These are phyloP conservation scores for Gryllus bimaculatus DNA, from an alignment of 1,140 invertebrate genomes.

Conservation along the genomic window DNA sequence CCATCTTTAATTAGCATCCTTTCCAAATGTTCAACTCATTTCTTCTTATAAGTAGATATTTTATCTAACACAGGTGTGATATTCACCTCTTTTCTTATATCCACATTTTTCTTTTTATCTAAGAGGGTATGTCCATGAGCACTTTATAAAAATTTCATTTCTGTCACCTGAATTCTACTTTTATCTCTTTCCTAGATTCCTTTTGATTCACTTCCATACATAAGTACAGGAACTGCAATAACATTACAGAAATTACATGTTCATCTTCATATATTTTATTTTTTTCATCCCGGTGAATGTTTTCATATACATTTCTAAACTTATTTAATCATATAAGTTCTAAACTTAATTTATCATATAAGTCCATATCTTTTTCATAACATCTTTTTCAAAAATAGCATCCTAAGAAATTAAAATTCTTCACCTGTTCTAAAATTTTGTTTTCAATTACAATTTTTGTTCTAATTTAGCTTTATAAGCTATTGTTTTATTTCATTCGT, in stretches of 20 bases:
- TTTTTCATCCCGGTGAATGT: not conserved
- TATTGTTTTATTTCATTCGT: too few species aligned
- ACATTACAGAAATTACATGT: not conserved
- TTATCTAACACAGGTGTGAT: too few species aligned
- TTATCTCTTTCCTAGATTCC: not conserved
- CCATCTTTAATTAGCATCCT: too few species aligned
- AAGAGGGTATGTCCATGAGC: not conserved
- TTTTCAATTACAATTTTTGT: not conserved
- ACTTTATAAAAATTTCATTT: not conserved
- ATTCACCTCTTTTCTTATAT: not conserved
- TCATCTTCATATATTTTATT: not conserved
- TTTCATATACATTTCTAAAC: not conserved
- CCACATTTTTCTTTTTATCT: conserved; percentile 4
- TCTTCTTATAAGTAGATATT: too few species aligned
- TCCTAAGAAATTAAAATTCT: not conserved
- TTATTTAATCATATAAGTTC: too few species aligned
- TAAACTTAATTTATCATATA: not conserved
- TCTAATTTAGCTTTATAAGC: not conserved
- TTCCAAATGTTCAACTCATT: too few species aligned
- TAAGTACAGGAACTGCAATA: not conserved
- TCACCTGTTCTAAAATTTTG: not conserved
- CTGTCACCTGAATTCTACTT: not conserved
- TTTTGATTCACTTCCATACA: not conserved
- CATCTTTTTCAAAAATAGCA: too few species aligned
- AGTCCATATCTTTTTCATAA: not conserved